Conservation (phyloP, 2,797 vertebrate species). For the Dryobates pubescens region DNA sequence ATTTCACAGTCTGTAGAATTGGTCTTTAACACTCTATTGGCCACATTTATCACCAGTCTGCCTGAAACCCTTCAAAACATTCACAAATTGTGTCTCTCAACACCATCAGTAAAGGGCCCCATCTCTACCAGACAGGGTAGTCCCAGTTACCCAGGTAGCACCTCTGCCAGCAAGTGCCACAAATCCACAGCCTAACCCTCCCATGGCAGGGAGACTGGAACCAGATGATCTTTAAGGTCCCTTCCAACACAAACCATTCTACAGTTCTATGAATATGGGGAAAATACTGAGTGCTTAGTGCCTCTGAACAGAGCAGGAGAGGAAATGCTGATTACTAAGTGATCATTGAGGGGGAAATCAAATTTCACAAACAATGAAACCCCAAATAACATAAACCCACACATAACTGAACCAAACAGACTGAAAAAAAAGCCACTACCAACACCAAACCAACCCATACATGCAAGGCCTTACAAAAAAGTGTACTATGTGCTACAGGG, state of each 20-base stretch:
- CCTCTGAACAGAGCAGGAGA: background rate
- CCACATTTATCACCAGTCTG: background rate
- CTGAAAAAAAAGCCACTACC: background rate
- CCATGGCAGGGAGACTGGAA: no score
- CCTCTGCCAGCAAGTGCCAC: background rate
- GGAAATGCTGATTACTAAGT: background rate
- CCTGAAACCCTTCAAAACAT: background rate
- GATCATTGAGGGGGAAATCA: background rate
- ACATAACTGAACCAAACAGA: no score
- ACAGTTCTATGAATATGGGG: background rate
- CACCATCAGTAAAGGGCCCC: background rate
- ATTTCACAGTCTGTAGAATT: background rate
- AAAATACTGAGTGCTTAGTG: background rate
- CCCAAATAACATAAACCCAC: no score
- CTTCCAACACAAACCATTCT: no score
- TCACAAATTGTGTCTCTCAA: background rate
- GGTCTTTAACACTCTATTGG: background rate
- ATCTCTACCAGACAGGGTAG: background rate
- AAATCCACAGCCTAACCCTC: background rate
- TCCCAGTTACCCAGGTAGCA: background rate
- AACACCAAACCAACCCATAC: background rate
- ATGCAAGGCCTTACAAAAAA: background rate
- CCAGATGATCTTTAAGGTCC: no score
- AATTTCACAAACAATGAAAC: background rate
- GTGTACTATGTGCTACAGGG: background rate